Evolutionary conservation across 2,888 invertebrate species (phyloP).

Genomic region (Diloba caeruleocephala): DNA sequence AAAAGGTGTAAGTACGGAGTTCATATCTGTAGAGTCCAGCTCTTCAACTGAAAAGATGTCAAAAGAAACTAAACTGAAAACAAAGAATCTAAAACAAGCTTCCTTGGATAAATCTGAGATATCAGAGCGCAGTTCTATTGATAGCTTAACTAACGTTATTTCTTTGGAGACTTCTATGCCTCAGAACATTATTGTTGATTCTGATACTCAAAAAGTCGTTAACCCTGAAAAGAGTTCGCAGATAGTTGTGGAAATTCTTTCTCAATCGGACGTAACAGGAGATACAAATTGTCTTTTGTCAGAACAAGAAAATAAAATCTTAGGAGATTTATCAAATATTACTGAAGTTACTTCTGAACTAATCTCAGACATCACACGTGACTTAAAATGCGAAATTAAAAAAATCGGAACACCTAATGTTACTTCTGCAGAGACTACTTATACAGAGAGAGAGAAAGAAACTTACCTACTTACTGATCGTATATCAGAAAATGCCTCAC

Average conservation of each 20-base stretch:
- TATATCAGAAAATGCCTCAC: neutral
- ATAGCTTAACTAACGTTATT: constrained; percentile 18
- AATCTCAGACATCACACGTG: constrained; percentile 1
- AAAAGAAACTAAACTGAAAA: constrained; percentile 52
- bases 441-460: neutral
- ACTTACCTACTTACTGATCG: constrained; percentile 1
- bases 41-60: constrained; percentile 20
- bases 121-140: constrained; percentile 22
- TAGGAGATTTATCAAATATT: constrained; percentile 2
- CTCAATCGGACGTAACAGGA: constrained; percentile 8
- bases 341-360: constrained; percentile 5
- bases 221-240: constrained; percentile 9
- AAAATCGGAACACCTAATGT: constrained; percentile 4
- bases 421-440: constrained; percentile 2
- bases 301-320: neutral
- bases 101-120: constrained; percentile 39
- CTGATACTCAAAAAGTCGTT: neutral
- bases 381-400: constrained; percentile 6
- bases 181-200: neutral
- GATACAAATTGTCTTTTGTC: no score
- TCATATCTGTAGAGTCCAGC: constrained; percentile 38
- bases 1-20: constrained; percentile 39
- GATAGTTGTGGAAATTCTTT: constrained; percentile 16
- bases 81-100: constrained; percentile 53
- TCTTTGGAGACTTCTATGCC: neutral